Evolutionary conservation across 2,888 invertebrate species (phyloP).

Genomic region (Sepiola atlantica): DNA sequence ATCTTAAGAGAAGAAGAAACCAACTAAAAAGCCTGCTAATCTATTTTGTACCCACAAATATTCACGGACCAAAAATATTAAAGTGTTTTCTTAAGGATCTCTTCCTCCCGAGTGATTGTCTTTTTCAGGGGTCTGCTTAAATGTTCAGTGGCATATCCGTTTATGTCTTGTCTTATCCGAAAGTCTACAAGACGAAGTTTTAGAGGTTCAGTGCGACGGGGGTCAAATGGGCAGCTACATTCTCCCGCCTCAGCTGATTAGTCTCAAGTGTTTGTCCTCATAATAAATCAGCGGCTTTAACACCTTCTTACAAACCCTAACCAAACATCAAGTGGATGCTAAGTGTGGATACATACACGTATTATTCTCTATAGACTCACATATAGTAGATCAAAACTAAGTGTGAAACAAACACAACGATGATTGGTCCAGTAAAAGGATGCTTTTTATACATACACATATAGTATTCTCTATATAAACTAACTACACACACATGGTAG

Average conservation of each 20-base stretch:
- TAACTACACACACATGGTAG: too few species aligned
- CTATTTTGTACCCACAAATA: neutral
- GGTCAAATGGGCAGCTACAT: neutral
- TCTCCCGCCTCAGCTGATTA: neutral
- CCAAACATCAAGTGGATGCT: neutral
- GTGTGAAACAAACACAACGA: too few species aligned
- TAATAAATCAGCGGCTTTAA: neutral
- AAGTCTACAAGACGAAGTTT: neutral
- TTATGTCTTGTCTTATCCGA: conserved; percentile 19
- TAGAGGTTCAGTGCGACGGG: neutral
- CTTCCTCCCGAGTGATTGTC: conserved; percentile 16
- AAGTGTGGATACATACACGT: neutral
- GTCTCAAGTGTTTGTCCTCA: neutral
- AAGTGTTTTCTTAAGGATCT: conserved; percentile 32
- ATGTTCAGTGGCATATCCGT: conserved; percentile 32
- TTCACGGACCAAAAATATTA: neutral
- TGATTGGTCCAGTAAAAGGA: too few species aligned
- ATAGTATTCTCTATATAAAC: too few species aligned
- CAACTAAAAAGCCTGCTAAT: neutral
- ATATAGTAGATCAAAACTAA: too few species aligned
- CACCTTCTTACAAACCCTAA: neutral
- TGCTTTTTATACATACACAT: too few species aligned
- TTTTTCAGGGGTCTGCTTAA: conserved; percentile 8
- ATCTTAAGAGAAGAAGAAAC: too few species aligned
- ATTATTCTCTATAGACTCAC: neutral